A percentile compares a stretch with the other conserved stretches of the same genome.
Conservation (phyloP, 2,113 vertebrate genomes). For the Tachysurus vachellii region DNA sequence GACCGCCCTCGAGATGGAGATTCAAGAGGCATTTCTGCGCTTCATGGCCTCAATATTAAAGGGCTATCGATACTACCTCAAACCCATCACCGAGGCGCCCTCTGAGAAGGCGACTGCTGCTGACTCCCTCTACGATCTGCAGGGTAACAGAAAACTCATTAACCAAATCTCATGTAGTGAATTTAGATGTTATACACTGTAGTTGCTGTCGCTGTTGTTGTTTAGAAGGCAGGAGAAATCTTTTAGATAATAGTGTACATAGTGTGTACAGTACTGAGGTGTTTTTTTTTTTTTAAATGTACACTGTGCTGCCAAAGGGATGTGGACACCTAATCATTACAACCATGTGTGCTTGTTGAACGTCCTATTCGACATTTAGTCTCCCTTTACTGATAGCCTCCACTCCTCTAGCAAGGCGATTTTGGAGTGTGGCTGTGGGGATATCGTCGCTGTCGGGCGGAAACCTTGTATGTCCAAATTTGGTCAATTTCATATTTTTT, state of each 20-base stretch:
- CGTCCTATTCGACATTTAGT: neutral
- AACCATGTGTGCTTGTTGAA: neutral
- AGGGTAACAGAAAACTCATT: slow-evolving; percentile 75
- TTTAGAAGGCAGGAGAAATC: neutral
- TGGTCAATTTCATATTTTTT: too few relatives aligned
- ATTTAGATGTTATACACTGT: neutral
- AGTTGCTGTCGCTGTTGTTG: neutral
- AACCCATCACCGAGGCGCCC: slow-evolving; percentile 92
- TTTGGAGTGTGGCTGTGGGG: neutral
- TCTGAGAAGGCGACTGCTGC: slow-evolving; percentile 92
- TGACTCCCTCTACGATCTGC: slow-evolving; percentile 92
- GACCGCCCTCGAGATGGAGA: slow-evolving; percentile 90
- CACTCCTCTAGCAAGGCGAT: neutral
- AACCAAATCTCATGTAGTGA: neutral
- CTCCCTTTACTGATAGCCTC: neutral
- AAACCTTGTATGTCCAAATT: too few relatives aligned
- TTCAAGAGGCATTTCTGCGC: slow-evolving; percentile 92
- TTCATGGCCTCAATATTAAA: slow-evolving; percentile 96
- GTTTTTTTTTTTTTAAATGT: neutral
- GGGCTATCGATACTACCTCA: slow-evolving; percentile 92
- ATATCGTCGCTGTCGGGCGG: too few relatives aligned
- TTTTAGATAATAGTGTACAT: neutral
- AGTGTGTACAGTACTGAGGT: too few relatives aligned
- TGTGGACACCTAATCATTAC: neutral
- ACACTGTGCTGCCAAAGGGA: neutral